Conservation (phyloP, 53 echinoderm and acorn worm species). For the Holothuria scabra region DNA sequence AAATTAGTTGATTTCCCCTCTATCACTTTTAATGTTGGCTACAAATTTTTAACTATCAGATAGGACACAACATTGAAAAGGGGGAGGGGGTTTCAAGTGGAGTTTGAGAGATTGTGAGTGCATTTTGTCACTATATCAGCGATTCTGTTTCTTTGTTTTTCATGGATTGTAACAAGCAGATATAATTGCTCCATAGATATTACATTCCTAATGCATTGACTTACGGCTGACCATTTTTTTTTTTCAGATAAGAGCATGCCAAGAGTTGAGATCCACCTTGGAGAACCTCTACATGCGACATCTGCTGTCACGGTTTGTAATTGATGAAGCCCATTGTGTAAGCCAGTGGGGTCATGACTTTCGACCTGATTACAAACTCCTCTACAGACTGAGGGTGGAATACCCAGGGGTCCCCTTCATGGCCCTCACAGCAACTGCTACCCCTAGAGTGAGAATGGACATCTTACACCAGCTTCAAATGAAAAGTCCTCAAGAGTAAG, state of each 20-base stretch:
- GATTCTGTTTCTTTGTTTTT: no score
- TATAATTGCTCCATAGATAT: background rate
- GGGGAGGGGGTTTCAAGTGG: no score
- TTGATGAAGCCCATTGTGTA: conserved; percentile 98
- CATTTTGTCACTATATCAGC: no score
- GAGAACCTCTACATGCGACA: conserved; percentile 83
- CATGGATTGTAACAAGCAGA: no score
- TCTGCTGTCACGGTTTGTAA: conserved; percentile 91
- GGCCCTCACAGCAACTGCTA: conserved; percentile 97
- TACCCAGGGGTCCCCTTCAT: conserved; percentile 97
- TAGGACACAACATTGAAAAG: no score
- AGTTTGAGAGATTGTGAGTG: no score
- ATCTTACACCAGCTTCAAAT: conserved; percentile 88
- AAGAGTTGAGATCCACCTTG: conserved; percentile 83
- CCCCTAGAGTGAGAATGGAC: conserved; percentile 88
- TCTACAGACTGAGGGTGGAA: conserved; percentile 84
- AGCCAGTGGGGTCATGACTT: conserved; percentile 99
- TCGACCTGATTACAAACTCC: conserved; percentile 94
- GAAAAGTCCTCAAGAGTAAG: conserved; percentile 90
- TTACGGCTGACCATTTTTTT: no score
- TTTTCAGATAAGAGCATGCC: conserved; percentile 88
- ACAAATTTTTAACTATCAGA: no score
- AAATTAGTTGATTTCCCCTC: no score
- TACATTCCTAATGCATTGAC: background rate
- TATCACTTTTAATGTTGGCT: no score